Conservation (phyloP, 2,797 vertebrate species). For the Merluccius polli region DNA sequence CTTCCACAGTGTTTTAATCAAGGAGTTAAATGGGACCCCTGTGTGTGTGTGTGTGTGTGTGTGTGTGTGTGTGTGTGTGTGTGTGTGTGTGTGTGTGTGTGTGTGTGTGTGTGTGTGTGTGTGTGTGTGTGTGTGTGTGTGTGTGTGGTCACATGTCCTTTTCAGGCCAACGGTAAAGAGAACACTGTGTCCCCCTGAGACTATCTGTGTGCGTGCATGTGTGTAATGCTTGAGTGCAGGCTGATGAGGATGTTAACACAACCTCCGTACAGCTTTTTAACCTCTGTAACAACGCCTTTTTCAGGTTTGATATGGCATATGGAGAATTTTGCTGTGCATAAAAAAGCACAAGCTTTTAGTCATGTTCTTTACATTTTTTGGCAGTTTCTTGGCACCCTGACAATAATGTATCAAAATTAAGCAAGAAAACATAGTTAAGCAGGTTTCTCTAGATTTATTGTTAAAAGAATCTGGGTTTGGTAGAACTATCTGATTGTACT, state of each 20-base stretch:
- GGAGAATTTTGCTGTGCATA: background rate
- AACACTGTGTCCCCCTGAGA: constrained; percentile 51
- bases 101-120: constrained; percentile 45
- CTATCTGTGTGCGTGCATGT: constrained; percentile 15
- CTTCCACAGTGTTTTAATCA: constrained; percentile 70
- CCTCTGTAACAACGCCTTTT: constrained; percentile 13
- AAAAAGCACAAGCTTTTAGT: background rate
- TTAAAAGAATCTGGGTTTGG: background rate
- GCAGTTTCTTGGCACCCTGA: too few species aligned
- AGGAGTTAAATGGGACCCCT: constrained; percentile 69
- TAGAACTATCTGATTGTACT: background rate
- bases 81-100: constrained; percentile 23
- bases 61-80: constrained; percentile 27
- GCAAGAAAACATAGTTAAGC: background rate
- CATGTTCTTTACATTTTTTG: too few species aligned
- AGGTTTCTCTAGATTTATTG: background rate
- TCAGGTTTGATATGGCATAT: background rate
- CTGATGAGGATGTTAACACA: constrained; percentile 51
- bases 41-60: constrained; percentile 7
- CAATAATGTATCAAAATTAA: background rate
- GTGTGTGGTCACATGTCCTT: too few species aligned
- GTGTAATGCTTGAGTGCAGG: constrained; percentile 15
- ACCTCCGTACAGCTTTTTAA: constrained; percentile 26
- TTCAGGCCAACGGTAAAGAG: too few species aligned
- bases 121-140: constrained; percentile 52